Conservation (phyloP, 1,140 invertebrate genomes). For the Brachionus asplanchnoidis region DNA sequence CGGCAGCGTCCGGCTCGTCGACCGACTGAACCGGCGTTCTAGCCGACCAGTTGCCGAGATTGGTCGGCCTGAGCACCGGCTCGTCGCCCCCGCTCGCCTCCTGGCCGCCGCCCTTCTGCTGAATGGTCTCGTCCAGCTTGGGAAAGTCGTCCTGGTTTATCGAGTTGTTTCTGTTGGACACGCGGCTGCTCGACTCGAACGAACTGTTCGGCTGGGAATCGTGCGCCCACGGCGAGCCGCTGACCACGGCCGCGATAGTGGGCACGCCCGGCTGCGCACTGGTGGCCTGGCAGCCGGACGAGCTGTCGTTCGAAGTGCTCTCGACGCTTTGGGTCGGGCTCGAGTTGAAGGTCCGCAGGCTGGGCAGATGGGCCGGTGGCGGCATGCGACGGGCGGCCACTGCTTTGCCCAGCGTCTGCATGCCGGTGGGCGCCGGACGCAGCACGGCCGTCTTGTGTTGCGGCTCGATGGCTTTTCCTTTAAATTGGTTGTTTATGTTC, state of each 20-base stretch:
- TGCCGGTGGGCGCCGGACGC: constrained; percentile 63
- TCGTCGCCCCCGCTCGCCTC: background rate
- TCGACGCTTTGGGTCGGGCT: background rate
- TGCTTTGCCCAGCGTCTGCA: constrained; percentile 96
- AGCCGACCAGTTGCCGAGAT: background rate
- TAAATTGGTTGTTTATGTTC: constrained; percentile 40
- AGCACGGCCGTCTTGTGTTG: constrained; percentile 12
- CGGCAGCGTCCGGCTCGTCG: background rate
- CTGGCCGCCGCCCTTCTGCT: background rate
- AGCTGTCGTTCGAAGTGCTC: background rate
- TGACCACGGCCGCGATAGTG: constrained; percentile 15
- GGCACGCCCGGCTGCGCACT: background rate
- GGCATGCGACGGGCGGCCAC: constrained; percentile 77
- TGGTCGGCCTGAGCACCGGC: background rate
- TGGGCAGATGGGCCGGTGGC: constrained; percentile 90
- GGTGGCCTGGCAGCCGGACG: background rate
- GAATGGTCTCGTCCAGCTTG: constrained; percentile 8
- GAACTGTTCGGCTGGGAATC: background rate
- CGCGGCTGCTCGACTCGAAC: background rate
- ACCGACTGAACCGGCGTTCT: background rate
- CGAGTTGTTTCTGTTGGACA: background rate
- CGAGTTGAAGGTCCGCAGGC: constrained; percentile 70
- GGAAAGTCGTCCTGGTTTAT: constrained; percentile 25
- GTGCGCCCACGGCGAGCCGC: background rate
- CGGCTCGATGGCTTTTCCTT: constrained; percentile 24